These are phyloP conservation scores for Hippasteria phrygiana DNA, from an alignment of 53 echinoderm and acorn worm genomes.

Conservation along the genomic window DNA sequence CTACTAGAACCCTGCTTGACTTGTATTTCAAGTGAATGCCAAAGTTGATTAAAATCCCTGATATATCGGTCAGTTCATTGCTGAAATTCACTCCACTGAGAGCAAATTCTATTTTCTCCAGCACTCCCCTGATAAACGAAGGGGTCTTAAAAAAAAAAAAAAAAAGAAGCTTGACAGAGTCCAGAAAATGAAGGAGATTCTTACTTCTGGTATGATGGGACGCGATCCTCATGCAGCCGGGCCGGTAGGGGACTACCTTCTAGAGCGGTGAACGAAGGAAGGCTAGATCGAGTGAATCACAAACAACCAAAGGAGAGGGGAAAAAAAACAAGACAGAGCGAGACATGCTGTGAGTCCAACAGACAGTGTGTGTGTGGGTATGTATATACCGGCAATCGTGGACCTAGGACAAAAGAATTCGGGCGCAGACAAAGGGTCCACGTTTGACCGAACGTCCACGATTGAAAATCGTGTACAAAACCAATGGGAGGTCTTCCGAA, in stretches of 20 bases:
- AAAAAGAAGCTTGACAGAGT: neutral
- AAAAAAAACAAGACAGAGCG: constrained; percentile 64
- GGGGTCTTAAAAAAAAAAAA: neutral
- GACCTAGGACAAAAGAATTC: no score
- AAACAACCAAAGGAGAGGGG: constrained; percentile 36
- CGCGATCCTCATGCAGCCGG: constrained; percentile 63
- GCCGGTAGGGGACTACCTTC: constrained; percentile 83
- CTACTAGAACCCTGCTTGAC: no score
- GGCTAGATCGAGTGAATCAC: constrained; percentile 85
- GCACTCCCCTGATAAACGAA: no score
- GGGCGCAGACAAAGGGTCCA: no score
- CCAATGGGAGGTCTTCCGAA: no score
- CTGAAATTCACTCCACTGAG: no score
- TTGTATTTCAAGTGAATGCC: no score
- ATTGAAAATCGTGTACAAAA: no score
- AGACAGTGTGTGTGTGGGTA: constrained; percentile 26
- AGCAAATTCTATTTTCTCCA: no score
- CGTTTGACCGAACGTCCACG: no score
- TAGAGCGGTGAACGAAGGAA: constrained; percentile 98
- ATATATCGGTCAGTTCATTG: no score
- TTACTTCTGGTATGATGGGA: constrained; percentile 49
- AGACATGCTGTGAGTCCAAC: constrained; percentile 68
- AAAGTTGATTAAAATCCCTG: no score
- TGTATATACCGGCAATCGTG: constrained; percentile 9
- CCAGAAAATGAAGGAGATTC: constrained; percentile 31